Base-by-base conservation (phyloP, 2,888 invertebrate species). In the Branchellion lobata region DNA sequence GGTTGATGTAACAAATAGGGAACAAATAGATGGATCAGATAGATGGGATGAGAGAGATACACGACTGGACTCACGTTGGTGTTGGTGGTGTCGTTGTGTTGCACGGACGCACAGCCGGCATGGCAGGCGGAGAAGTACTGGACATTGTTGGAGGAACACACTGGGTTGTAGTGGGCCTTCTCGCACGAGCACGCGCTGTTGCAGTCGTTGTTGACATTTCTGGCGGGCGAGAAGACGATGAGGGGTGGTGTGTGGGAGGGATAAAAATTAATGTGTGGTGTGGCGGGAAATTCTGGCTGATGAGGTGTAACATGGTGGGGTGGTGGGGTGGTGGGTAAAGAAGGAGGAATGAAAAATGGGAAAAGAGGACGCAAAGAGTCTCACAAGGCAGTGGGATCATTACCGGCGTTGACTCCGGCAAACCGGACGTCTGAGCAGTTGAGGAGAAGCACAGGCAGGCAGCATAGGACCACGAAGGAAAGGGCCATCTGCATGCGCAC, bases 401-500 rank as follows among this genome's bases (percentile, higher is more conserved):
- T 27, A 21, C 2, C 14, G 29, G 61, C 65, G n/a, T 71, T 82
- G 76, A 82, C 81, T 34, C 82, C 83, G 11, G 83, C 82, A 40
- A 83, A 80, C 29, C 40, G 33, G 18, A 73, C 31, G n/a, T 77
- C 73, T 11, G 75, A 31, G 51, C 83, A 83, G 47, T 47, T 73
- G 47, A 82, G 51, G 33, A 82, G 79, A 61, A 83, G 78, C 18
- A 76, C 29, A 53, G 77, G 72, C 8, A 78, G 27, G 14, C 71
- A 29, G 18, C 69, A 40, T 0, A 80, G 34, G 61, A 80, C 73
- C 36, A 80, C 31, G 51, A 79, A 31, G 27, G 82, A 68, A 29
- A 82, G 75, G 1, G 77, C 61, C 27, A 85, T 82, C 81, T 84
- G 84, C 21, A 85, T 80, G 27, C 83, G 83, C 36, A 86, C 83